These are phyloP conservation scores for Drosophila nebulosa DNA, from an alignment of 1,140 invertebrate species.

Conservation along the genomic window DNA sequence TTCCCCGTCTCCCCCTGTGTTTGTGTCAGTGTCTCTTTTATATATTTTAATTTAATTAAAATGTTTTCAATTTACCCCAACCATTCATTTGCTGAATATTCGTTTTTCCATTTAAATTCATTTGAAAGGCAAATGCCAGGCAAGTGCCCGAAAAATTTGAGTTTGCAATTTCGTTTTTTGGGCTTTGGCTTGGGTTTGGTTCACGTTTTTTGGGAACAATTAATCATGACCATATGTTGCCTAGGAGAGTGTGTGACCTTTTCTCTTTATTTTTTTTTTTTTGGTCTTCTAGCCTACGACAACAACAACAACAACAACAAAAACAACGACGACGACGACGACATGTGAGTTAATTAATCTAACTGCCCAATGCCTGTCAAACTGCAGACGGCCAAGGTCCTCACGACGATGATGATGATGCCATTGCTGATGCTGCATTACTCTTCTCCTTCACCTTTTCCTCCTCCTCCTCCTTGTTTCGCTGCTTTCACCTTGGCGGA, in stretches of 20 bases:
- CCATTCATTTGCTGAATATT: neutral
- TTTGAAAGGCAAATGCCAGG: slow-evolving; percentile 29
- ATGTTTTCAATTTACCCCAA: slow-evolving; percentile 31
- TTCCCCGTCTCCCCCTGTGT: slow-evolving; percentile 6
- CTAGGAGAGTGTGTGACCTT: slow-evolving; percentile 49
- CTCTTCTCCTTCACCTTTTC: neutral
- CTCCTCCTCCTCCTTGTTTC: too few species aligned
- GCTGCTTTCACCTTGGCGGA: slow-evolving; percentile 20
- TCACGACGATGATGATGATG: slow-evolving; percentile 32
- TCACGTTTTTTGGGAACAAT: slow-evolving; percentile 30
- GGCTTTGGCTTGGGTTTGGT: neutral
- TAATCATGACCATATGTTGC: slow-evolving; percentile 68
- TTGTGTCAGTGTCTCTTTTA: slow-evolving; percentile 5
- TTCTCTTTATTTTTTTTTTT: neutral
- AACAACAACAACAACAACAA: too few species aligned
- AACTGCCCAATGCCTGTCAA: slow-evolving; percentile 54
- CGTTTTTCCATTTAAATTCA: slow-evolving; percentile 38
- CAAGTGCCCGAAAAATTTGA: neutral
- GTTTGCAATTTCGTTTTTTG: slow-evolving; percentile 3
- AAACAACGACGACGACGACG: slow-evolving; percentile 38
- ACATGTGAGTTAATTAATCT: slow-evolving; percentile 76
- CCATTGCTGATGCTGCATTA: neutral
- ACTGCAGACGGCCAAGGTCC: slow-evolving; percentile 54
- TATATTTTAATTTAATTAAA: slow-evolving; percentile 71
- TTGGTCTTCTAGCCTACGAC: slow-evolving; percentile 8